Evolutionary conservation across 1,140 invertebrate species (phyloP).

Genomic region (Drosophila dunni): DNA sequence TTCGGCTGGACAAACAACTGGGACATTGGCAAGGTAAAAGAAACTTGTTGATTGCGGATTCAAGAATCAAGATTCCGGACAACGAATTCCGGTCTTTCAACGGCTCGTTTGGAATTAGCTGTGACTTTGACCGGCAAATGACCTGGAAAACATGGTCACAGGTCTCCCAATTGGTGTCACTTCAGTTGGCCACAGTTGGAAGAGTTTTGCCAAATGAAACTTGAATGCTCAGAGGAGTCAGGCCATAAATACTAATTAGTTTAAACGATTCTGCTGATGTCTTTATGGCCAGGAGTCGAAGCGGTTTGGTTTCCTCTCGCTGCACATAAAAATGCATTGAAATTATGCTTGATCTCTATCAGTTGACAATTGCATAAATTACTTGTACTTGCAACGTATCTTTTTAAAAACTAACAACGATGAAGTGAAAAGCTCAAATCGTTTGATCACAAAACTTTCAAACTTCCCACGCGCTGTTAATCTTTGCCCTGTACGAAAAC

Average conservation of each 20-base stretch:
- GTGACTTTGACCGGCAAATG: conserved; percentile 51
- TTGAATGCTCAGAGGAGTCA: background rate
- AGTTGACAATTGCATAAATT: conserved; percentile 46
- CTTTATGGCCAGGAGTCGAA: conserved; percentile 24
- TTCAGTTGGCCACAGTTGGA: conserved; percentile 20
- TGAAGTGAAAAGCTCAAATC: conserved; percentile 22
- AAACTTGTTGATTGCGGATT: conserved; percentile 61
- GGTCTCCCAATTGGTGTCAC: conserved; percentile 48
- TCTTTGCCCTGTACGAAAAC: conserved; percentile 40
- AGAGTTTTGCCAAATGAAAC: conserved; percentile 35
- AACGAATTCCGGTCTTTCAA: conserved; percentile 58
- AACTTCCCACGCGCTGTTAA: conserved; percentile 53
- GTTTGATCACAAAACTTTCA: conserved; percentile 17
- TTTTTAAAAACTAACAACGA: background rate
- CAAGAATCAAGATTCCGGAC: conserved; percentile 7
- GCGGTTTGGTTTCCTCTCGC: conserved; percentile 13
- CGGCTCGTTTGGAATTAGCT: background rate
- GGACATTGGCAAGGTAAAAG: conserved; percentile 59
- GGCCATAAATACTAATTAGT: conserved; percentile 65
- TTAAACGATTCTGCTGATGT: conserved; percentile 34
- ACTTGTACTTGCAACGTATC: background rate
- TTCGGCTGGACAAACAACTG: conserved; percentile 50
- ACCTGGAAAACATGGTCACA: conserved; percentile 62
- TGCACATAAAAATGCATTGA: conserved; percentile 39
- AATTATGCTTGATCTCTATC: conserved; percentile 35